Base-by-base conservation (phyloP, 2,113 vertebrate genomes). In the Cyprinodon tularosa region DNA sequence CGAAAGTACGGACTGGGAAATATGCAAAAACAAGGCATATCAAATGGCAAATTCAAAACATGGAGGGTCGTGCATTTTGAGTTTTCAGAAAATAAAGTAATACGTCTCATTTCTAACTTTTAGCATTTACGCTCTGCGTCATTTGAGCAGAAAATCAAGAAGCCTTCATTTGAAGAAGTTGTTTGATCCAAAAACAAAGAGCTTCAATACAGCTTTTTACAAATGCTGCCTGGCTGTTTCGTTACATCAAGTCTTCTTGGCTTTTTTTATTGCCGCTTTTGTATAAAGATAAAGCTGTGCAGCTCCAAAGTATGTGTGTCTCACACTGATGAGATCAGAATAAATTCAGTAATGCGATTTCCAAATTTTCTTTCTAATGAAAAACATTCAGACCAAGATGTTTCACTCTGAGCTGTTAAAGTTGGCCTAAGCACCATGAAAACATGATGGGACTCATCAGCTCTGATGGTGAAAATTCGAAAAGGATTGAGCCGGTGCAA, bases 1-100 rank as follows among this genome's bases (percentile, higher is more conserved):
- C 79, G 81, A 85, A 86, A 86, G 87, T 88, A 91, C 87, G 86
- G 88, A 83, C 72, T 83, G 83, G 85, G 82, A 85, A 84, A 90
- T 85, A 77, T 65, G 47, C 4, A 60, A 79, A 86, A 88, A 86
- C 80, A 79, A 72, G 76, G 42, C 66, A 2, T 90, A 89, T 93
- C 88, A 68, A 68, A 87, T 90, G 72, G 53, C 88, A 86, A 86
- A 90, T 86, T 59, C 73, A 84, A 88, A 89, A 73, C 84, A 85
- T 63, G 68, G 77, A 57, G 71, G 39, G 67, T 62, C 53, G 45
- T 76, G 77, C 37, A 12, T 62, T 80, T 53, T 60, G n/a, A 53
- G 57, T 71, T 53, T 48, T 65, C 2, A 6, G 36, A 62, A 66
- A 62, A 89, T 65, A 71, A 86, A 78, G 83, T 68, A 65, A 72